phyloP scores from a whole-genome alignment of 2,113 vertebrate genomes.

The Otis tarda region DNA sequence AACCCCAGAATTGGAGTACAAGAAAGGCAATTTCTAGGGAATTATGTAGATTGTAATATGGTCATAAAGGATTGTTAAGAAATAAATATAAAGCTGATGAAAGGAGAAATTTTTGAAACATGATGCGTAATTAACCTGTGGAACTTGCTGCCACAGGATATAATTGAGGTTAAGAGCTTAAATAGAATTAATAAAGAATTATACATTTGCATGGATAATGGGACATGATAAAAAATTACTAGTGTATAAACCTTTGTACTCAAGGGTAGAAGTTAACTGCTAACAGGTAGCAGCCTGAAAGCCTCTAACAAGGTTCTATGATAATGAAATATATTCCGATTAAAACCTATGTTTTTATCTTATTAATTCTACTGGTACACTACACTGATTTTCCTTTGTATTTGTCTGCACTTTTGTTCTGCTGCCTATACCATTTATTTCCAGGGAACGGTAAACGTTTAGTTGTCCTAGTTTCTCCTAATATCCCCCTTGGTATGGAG shows the following conservation, averaged over 20 bases:
- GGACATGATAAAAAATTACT: slow-evolving; percentile 4
- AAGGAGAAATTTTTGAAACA: not conserved
- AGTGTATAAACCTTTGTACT: not conserved
- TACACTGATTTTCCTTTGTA: not conserved
- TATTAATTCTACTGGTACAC: not conserved
- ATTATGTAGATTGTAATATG: not conserved
- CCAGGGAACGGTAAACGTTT: not conserved
- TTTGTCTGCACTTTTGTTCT: not conserved
- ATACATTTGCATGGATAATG: slow-evolving; percentile 20
- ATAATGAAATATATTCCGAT: slow-evolving; percentile 23
- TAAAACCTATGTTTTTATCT: not conserved
- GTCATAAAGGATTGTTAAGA: not conserved
- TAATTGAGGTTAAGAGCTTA: slow-evolving; percentile 44
- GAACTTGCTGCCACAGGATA: not conserved
- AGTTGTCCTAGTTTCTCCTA: not conserved
- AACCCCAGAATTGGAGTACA: not conserved
- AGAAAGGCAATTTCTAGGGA: not conserved
- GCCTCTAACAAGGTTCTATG: not conserved
- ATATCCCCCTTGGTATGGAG: not conserved
- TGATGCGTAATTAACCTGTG: not conserved
- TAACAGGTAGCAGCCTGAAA: slow-evolving; percentile 6
- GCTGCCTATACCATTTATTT: not conserved
- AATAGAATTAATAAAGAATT: slow-evolving; percentile 46
- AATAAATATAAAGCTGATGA: slow-evolving; percentile 19
- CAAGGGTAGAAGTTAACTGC: not conserved